A percentile compares a stretch with the other conserved stretches of the same genome.
These are phyloP conservation scores for Pygocentrus nattereri DNA, from an alignment of 2,797 vertebrate genomes.

Conservation along the genomic window DNA sequence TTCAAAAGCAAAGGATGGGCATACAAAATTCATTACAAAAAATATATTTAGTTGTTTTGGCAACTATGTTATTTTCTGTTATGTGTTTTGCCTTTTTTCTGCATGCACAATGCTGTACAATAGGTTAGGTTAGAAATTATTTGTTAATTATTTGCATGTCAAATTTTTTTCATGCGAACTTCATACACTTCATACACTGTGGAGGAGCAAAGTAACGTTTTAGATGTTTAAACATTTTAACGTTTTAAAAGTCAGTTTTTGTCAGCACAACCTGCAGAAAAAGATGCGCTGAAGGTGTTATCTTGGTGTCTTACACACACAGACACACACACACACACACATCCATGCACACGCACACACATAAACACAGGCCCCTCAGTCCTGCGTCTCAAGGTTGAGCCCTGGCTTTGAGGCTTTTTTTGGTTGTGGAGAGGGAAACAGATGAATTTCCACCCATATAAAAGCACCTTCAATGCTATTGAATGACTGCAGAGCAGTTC, in stretches of 20 bases:
- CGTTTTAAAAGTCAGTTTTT: background rate
- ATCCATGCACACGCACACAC: background rate
- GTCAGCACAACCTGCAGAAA: background rate
- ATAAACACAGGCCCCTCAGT: background rate
- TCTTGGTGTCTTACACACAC: background rate
- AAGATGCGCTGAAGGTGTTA: background rate
- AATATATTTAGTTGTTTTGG: too few relatives aligned
- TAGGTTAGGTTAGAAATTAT: background rate
- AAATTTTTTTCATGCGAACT: background rate
- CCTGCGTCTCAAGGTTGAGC: background rate
- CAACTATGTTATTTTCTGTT: too few relatives aligned
- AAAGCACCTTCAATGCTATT: constrained; percentile 11
- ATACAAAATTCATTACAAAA: too few relatives aligned
- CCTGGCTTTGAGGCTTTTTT: background rate
- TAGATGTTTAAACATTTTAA: too few relatives aligned
- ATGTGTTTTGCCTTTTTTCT: too few relatives aligned
- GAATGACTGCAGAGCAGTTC: constrained; percentile 1
- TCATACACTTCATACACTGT: background rate
- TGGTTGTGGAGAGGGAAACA: constrained; percentile 12
- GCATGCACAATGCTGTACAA: background rate
- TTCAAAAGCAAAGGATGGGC: too few relatives aligned
- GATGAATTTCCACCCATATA: constrained; percentile 33
- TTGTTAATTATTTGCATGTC: background rate
- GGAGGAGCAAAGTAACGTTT: background rate
- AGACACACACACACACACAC: background rate